Base-by-base conservation (phyloP, 2,888 invertebrate species). In the Lasioglossum villosulum region DNA sequence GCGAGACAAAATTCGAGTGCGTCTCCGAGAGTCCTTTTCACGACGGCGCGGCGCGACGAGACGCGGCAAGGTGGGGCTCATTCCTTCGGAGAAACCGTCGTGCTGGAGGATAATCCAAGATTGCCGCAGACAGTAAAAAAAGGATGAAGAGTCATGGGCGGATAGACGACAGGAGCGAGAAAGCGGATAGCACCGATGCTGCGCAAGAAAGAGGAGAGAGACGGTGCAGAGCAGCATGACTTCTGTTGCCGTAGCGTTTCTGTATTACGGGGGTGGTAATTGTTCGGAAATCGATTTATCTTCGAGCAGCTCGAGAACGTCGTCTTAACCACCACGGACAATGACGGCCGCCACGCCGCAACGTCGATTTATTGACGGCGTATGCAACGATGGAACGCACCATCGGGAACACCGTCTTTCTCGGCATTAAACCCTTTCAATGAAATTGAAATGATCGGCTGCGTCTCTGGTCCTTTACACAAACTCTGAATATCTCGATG, bases 241-340 rank as follows among this genome's bases (percentile, higher is more conserved):
- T 78, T 79, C 87, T 77, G 80, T 84, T 82, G 81, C 75, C 80
- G 80, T 70, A 52, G 70, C 80, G 80, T 77, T 77, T 75, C 75
- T 66, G 86, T 82, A 77, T 88, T 88, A 87, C 82, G 80, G 82
- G 82, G 81, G 66, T 85, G 89, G 84, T 90, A 88, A 90, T 88
- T 89, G 90, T 84, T 86, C 68, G 86, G 71, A 85, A 80, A 90
- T 90, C 90, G 88, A 90, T 90, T 90, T 89, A 88, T 86, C 90
- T 87, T 83, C 78, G 71, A 79, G 76, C 81, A 70, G 56, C 75
- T 68, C 27, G 4, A 83, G 37, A 66, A 85, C 86, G 87, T 86
- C 86, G 86, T 80, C 88, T 90, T 87, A 87, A 87, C 86, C 87
- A 72, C 75, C 27, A 52, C 63, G 63, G 63, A 63, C 30, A 63